A percentile compares a stretch with the other conserved stretches of the same genome.
phyloP scores from a whole-genome alignment of 2,113 vertebrate species.

The Strix uralensis region DNA sequence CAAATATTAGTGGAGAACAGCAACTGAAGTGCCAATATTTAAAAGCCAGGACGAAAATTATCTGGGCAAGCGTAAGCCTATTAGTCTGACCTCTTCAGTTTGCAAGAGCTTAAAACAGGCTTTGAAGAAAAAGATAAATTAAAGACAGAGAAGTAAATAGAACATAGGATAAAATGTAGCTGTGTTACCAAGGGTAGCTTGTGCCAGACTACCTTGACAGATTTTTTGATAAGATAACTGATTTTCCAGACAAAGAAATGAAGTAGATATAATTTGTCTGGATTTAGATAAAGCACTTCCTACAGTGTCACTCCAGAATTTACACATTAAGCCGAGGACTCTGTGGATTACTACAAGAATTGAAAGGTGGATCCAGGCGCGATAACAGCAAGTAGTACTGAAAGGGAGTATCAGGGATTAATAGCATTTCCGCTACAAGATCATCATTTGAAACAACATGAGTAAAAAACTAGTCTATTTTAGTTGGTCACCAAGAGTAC shows the following conservation, averaged over 20 bases:
- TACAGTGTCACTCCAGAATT: background rate
- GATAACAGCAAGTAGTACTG: background rate
- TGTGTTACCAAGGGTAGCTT: background rate
- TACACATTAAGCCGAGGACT: background rate
- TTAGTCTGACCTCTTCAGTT: constrained; percentile 43
- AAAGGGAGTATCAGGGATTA: background rate
- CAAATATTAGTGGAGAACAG: background rate
- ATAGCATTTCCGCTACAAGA: background rate
- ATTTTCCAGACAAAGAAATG: constrained; percentile 37
- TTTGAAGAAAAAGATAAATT: constrained; percentile 45
- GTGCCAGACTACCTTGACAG: background rate
- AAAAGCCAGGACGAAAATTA: constrained; percentile 13
- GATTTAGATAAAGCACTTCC: constrained; percentile 27
- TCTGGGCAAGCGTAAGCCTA: constrained; percentile 5
- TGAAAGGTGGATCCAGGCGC: background rate
- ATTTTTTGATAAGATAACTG: constrained; percentile 17
- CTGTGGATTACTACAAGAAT: background rate
- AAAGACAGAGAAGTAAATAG: constrained; percentile 31
- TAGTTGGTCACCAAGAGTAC: background rate
- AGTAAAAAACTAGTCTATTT: background rate
- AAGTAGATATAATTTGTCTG: constrained; percentile 25
- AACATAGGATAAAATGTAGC: constrained; percentile 8
- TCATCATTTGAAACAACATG: background rate
- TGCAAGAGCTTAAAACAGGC: background rate
- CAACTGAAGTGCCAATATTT: constrained; percentile 10